phyloP scores from a whole-genome alignment of 2,113 vertebrate species.

The Aplodontia rufa region DNA sequence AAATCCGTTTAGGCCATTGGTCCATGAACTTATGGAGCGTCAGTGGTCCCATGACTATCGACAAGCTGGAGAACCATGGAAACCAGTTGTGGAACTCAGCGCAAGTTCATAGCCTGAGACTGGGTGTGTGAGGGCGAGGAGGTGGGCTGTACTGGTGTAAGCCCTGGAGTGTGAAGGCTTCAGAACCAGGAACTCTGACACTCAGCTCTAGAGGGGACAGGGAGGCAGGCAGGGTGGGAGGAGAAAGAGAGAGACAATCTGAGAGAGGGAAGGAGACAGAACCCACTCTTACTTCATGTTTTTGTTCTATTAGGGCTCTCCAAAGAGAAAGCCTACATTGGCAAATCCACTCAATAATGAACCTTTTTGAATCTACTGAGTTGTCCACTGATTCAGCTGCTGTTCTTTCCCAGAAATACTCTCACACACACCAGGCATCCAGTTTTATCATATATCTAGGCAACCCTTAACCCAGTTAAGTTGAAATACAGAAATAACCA shows the following conservation, averaged over 20 bases:
- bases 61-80: neutral
- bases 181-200: neutral
- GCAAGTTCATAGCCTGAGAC: neutral
- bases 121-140: no score
- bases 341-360: neutral
- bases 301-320: neutral
- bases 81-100: neutral
- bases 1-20: neutral
- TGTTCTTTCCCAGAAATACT: neutral
- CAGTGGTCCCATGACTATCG: no score
- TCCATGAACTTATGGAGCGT: neutral
- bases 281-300: accelerated
- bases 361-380: neutral
- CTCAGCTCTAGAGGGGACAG: neutral
- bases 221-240: no score
- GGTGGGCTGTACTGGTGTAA: neutral
- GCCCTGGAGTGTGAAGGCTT: neutral
- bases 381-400: neutral
- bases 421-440: no score
- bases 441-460: neutral
- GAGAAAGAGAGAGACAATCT: no score
- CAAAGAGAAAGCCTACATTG: neutral
- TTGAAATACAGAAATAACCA: neutral
- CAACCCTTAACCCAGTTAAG: neutral
- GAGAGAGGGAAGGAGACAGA: neutral